A percentile compares a stretch with the other conserved stretches of the same genome.
Conservation (phyloP, 2,888 invertebrate species). For the Hetaerina titia region DNA sequence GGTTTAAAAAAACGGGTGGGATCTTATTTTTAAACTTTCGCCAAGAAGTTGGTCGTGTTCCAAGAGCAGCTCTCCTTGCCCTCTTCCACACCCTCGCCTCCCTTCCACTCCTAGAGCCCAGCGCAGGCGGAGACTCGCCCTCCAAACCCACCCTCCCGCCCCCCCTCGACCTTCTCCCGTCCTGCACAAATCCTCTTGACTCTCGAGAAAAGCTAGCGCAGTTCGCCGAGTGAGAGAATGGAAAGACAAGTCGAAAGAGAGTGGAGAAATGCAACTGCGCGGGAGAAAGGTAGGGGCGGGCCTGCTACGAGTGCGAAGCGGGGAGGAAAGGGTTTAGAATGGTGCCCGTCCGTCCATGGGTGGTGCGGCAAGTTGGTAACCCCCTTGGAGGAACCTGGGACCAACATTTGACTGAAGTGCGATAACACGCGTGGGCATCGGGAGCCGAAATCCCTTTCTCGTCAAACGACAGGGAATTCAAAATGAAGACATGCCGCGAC, state of each 20-base stretch:
- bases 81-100: neutral
- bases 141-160: neutral
- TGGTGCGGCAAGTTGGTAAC: too few species aligned
- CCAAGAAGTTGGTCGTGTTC: slow-evolving; percentile 44
- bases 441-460: too few species aligned
- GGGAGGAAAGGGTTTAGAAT: neutral
- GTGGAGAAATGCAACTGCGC: neutral
- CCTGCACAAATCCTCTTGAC: slow-evolving; percentile 23
- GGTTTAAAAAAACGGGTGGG: neutral
- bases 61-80: slow-evolving; percentile 25
- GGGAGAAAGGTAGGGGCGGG: neutral
- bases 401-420: too few species aligned
- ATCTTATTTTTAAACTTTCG: slow-evolving; percentile 56
- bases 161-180: neutral
- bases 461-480: too few species aligned
- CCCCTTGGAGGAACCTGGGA: too few species aligned
- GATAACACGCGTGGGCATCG: too few species aligned
- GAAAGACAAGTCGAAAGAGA: neutral
- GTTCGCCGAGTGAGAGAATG: slow-evolving; percentile 16
- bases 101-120: neutral
- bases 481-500: too few species aligned
- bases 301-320: neutral
- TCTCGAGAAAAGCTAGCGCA: neutral
- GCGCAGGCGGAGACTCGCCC: neutral
- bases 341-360: neutral